Evolutionary conservation across 2,888 invertebrate species (phyloP), one percentile per base, ranked within the genome.

Genomic region (Trilocha varians): DNA sequence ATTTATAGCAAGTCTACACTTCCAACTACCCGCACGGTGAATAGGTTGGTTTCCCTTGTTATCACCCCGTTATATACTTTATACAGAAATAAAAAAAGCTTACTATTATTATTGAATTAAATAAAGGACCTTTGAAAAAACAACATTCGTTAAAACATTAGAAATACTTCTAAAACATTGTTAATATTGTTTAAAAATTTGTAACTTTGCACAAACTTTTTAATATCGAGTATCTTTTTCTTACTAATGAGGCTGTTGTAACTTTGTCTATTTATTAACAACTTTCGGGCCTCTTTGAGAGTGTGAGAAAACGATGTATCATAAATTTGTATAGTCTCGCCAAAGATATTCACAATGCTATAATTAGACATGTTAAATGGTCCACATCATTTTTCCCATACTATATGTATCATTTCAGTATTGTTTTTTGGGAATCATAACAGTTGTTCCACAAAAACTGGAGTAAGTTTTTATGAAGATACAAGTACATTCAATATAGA

Each of bases 291-390:
- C 25, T 25, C 25, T 25, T 25, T 25, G 25, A 9, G 1, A 32
- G 25, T 16, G 42, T 42, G 42, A 13, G 42, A 42, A 42, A 41
- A 16, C 32, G 17, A 16, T 34, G 32, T 16, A 38, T 38, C 38
- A 38, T 15, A 34, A 34, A 34, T 39, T 39, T 34, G 35, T 42
- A 32, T 13, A 32, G 34, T 13, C 15, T 38, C 38, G 42, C 38
- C 25, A 42, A 42, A 42, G 38, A 38, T 38, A 42, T 32, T 39
- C 34, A 35, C 42, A 38, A 42, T 38, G 32, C 38, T 18, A 42
- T 42, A 42, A 42, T 42, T 38, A 32, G 34, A 42, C 42, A 39
- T 32, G 38, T 35, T 18, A 38, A 38, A 35, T 25, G 35, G 11
- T 16, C 42, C 38, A 35, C 25, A 38, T 25, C 11, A n/a, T 25